Base-by-base conservation (phyloP, 2,797 vertebrate genomes). In the Lagodon rhomboides region DNA sequence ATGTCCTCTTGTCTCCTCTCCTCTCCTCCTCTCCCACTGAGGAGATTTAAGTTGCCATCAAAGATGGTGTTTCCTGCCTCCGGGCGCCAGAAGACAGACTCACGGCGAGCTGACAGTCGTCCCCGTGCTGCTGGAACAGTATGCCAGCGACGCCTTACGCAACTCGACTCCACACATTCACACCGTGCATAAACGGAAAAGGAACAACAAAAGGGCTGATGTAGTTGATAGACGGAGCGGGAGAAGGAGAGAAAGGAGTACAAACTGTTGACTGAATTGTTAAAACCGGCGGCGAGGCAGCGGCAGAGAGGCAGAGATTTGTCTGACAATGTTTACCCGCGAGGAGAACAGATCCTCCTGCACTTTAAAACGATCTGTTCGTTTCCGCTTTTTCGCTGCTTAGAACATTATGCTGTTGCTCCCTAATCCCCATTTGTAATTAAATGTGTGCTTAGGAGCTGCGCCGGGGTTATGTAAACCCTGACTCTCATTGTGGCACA, bases 371-470 rank as follows among this genome's bases (percentile, higher is more conserved):
- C 50, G 46, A 91, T 91, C 83, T 85, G 84, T 83, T 92, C 70
- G 16, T 88, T 88, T 87, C 79, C 5, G 53, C 83, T 87, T 83
- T 89, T 81, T 76, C 38, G 23, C 79, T 79, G 71, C 89, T 90
- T 69, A 54, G 82, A 90, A 92, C 85, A 89, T 90, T 87, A 83
- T 67, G 84, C 83, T 30, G 82, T 80, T 59, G 84, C 84, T 91
- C 85, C 84, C 89, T 94, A 94, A 93, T 94, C 93, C 90, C 87
- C 89, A 88, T 90, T 91, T 91, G 92, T 95, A 94, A 93, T 94
- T 93, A 94, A 92, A 92, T 92, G 87, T 84, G 88, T 88, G 82
- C 84, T 89, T 83, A 86, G 83, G 88, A 89, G 84, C 81, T 73
- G 82, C 43, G 82, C 82, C 49, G 75, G 75, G 86, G 92, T 92